Evolutionary conservation across 1,140 invertebrate species (phyloP), one percentile per base, ranked within the genome.

Genomic region (Rhagoletis pomonella): DNA sequence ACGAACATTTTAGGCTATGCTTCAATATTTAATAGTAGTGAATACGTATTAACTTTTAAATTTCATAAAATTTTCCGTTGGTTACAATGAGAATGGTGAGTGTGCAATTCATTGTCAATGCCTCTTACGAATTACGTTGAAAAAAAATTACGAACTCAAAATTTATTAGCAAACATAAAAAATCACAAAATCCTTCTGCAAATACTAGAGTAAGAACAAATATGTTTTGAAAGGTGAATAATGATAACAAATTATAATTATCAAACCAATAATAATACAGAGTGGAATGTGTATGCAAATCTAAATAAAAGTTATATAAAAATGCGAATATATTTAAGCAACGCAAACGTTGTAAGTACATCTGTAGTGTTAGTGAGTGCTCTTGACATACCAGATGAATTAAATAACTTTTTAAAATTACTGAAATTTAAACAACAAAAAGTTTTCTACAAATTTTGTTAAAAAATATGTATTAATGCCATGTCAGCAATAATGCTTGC

Each of bases 291-390:
- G 47, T 81, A 81, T 81, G 73, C 17, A 81, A 81, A 81, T 29
- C n/a, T 81, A 55, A 55, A 81, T 81, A 55, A 81, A 67, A 81
- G 50, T 55, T 55, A 55, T n/a, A 81, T 58, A 47, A 42, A 77
- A 77, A 17, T 7, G 73, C 67, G 67, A 17, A 73, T 39, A 44
- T 17, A 29, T 29, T 0, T 29, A 58, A 81, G 50, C 44, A 47
- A 81, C 47, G 73, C 73, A 81, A 81, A 81, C 55, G 42, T n/a
- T 81, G 47, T 81, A 81, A 81, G 73, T 81, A 81, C 73, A 81
- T 81, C 55, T 81, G 55, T 55, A 55, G 29, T 81, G 44, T 81
- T 81, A 81, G 47, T n/a, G 29, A 81, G 47, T n/a, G 29, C 73
- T 81, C 17, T 81, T 42, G 14, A 81, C 44, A 55, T 81, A 81